Percentiles rank a stretch among this genome's conserved stretches.
phyloP scores from a whole-genome alignment of 2,888 invertebrate species.

The Rhorus exstirpatorius region DNA sequence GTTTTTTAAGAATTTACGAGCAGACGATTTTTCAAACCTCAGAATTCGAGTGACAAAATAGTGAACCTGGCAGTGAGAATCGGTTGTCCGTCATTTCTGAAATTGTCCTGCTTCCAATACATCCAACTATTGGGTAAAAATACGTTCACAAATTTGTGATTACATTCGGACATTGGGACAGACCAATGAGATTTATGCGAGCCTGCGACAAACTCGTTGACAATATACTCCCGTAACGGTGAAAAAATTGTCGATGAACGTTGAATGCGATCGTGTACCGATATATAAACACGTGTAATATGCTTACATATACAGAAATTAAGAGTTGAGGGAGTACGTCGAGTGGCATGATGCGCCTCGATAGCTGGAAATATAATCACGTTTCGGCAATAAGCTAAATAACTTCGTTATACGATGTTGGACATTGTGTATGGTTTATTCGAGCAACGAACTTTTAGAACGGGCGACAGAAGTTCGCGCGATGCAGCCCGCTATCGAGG shows the following conservation, averaged over 20 bases:
- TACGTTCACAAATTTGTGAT: no score
- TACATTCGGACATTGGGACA: no score
- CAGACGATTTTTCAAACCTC: no score
- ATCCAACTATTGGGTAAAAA: no score
- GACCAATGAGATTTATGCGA: slow-evolving; percentile 26
- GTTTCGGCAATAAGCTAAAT: slow-evolving; percentile 70
- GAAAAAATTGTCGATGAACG: slow-evolving; percentile 43
- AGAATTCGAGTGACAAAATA: no score
- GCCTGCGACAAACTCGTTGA: slow-evolving; percentile 51
- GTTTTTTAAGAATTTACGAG: no score
- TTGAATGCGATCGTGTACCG: slow-evolving; percentile 24
- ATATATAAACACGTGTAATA: slow-evolving; percentile 13
- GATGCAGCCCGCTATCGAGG: slow-evolving; percentile 21
- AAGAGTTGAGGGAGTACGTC: slow-evolving; percentile 34
- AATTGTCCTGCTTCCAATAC: no score
- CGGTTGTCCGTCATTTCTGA: no score
- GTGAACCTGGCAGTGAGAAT: no score
- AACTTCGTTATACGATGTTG: slow-evolving; percentile 65
- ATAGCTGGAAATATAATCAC: slow-evolving; percentile 64
- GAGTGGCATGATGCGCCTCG: slow-evolving; percentile 17
- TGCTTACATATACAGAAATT: slow-evolving; percentile 18
- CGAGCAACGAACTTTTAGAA: slow-evolving; percentile 63
- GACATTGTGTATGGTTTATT: slow-evolving; percentile 64
- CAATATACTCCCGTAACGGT: slow-evolving; percentile 13
- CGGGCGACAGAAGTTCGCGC: slow-evolving; percentile 24